phyloP scores from a whole-genome alignment of 2,113 vertebrate species.

The Pluvianellus socialis region DNA sequence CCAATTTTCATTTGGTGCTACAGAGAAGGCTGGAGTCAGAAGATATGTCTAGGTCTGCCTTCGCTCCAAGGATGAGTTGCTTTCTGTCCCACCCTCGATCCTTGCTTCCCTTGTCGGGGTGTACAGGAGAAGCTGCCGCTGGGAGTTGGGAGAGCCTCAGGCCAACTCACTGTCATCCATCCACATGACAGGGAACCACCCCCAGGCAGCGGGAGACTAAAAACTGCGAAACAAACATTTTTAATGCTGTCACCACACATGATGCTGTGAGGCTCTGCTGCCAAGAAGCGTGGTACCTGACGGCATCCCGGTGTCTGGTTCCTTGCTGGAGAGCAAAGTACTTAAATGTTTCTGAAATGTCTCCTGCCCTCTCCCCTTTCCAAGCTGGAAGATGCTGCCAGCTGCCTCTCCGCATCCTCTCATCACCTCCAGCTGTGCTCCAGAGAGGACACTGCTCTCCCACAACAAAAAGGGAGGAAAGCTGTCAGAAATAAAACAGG shows the following conservation, averaged over 20 bases:
- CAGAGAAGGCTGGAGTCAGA: background rate
- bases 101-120: background rate
- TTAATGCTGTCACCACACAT: background rate
- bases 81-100: background rate
- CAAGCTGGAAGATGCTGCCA: background rate
- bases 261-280: background rate
- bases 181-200: background rate
- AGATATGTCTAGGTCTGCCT: background rate
- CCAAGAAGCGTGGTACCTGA: background rate
- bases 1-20: background rate
- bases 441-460: background rate
- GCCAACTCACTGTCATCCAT: background rate
- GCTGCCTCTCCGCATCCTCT: background rate
- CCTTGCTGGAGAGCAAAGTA: background rate
- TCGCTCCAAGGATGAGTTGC: background rate
- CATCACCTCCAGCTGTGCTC: background rate
- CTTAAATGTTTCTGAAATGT: background rate
- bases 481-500: background rate
- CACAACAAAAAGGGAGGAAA: background rate
- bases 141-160: background rate
- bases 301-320: background rate
- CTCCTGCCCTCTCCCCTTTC: background rate
- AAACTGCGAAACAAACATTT: constrained; percentile 17
- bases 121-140: background rate
- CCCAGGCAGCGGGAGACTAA: background rate